Conservation (phyloP, 2,888 invertebrate species). For the Gibbula magus region DNA sequence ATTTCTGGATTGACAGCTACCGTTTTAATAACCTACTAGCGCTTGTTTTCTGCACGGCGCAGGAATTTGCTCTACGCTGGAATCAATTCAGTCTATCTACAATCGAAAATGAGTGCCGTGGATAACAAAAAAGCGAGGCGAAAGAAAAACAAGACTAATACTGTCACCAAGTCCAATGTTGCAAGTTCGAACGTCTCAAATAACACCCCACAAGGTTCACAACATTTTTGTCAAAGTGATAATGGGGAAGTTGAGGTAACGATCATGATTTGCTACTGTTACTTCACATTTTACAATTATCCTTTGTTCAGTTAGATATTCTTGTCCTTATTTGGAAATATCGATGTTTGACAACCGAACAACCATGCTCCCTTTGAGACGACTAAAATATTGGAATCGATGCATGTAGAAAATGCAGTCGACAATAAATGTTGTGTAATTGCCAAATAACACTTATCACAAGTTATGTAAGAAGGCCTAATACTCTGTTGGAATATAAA, state of each 20-base stretch:
- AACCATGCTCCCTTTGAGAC: not conserved
- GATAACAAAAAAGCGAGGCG: slow-evolving; percentile 66
- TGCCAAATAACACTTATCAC: too few relatives aligned
- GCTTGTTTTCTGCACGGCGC: not conserved
- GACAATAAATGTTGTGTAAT: too few relatives aligned
- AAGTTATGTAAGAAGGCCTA: too few relatives aligned
- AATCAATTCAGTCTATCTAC: not conserved
- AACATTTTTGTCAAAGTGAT: slow-evolving; percentile 25
- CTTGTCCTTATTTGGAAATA: slow-evolving; percentile 5
- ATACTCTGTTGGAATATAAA: too few relatives aligned
- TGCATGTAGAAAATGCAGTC: too few relatives aligned
- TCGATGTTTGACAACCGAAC: not conserved
- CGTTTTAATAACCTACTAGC: slow-evolving; percentile 2
- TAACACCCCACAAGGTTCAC: slow-evolving; percentile 28
- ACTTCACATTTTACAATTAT: not conserved
- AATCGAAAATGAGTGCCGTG: slow-evolving; percentile 56
- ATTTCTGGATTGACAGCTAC: slow-evolving; percentile 26
- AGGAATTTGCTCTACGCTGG: slow-evolving; percentile 2
- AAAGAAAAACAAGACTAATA: slow-evolving; percentile 57
- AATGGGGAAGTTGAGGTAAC: slow-evolving; percentile 50
- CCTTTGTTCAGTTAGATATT: not conserved
- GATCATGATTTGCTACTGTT: not conserved
- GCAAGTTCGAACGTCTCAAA: slow-evolving; percentile 40
- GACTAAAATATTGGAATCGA: too few relatives aligned
- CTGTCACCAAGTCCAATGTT: slow-evolving; percentile 51